Evolutionary conservation across 37 sponge, comb jelly and placozoan genomes (phyloP), one percentile per base, ranked within the genome.

Genomic region (Crambe crambe): DNA sequence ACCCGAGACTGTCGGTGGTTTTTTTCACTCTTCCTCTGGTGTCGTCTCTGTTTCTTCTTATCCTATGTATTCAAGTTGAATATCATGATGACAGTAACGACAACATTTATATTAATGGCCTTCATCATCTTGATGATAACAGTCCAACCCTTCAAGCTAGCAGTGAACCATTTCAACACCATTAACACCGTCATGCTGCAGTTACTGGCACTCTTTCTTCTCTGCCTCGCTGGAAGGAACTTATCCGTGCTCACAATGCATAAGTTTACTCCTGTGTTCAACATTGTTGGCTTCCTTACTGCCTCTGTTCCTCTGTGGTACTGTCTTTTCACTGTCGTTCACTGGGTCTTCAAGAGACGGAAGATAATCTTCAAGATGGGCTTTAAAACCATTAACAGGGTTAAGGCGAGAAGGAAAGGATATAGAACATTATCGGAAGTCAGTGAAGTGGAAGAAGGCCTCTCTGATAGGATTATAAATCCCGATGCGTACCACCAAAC

Each of bases 21-120:
- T 60, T 9, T 22, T 5, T 9, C 61, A 26, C n/a, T 60, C 17
- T 60, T 60, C 25, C 25, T 25, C 6, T 21, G 6, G 4, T 26
- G 3, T 25, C 61, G 61, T 6, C 21, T 60, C 27, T 4, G 17
- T 60, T 22, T 60, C 4, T 60, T 60, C 9, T 44, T 76, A 25
- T 82, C 32, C 78, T 88, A 22, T 26, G 76, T 0, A 5, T 59
- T n/a, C 60, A 61, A 8, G 12, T 12, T 47, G 51, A 47, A 47
- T 47, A 47, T 12, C 51, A 47, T 47, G 51, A 15, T 47, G 6
- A 15, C 12, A 15, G 51, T 6, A 15, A 47, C 12, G 6, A 15
- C 51, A 6, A 47, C 10, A 6, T 15, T 47, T 47, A 12, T 12
- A 47, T 47, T 47, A 15, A 6, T 47, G 51, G 6, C 12, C 12